Base-by-base conservation (phyloP, 2,113 vertebrate species). In the Empidonax alnorum region DNA sequence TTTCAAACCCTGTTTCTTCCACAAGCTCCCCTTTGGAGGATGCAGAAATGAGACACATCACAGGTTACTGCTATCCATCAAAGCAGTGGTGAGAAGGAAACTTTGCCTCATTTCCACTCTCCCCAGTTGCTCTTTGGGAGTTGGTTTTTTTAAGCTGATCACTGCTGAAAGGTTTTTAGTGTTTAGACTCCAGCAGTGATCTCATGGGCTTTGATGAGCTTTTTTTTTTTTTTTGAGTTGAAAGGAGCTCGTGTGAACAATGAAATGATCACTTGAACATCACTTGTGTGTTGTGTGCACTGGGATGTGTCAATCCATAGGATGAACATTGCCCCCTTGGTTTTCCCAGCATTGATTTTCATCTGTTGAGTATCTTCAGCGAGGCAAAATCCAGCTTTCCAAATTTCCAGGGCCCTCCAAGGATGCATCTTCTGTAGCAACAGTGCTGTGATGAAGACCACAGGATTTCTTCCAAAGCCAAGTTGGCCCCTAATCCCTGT, bases 251-350 rank as follows among this genome's bases (percentile, higher is more conserved):
- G 53, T 69, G 81, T 1, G n/a, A 92, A 44, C 39, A 81, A 61
- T 42, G n/a, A 52, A 92, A 75, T 4, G 15, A 82, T 58, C 4
- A 2, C 49, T 76, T 56, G 58, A 39, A 72, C 39, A 41, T 41
- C 39, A 41, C 73, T 62, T 72, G 44, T 49, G 47, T 46, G 75
- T 39, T 2, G 0, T 14, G 31, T 76, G 41, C 46, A 18, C 69
- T 41, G 74, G 46, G 74, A 84, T 68, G 23, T 82, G 85, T 49
- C 81, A 80, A 31, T 69, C 58, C 16, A 4, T 42, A 21, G 2
- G 27, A 62, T 31, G 72, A 85, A 76, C 69, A 91, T 62, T 49
- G 62, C 41, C 75, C 74, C 53, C 94, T 85, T 82, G 89, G 28
- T 84, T 59, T 72, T 74, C 41, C 46, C 53, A 72, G 44, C 18